Base-by-base conservation (phyloP, 2,797 vertebrate species). In the Lemur catta region DNA sequence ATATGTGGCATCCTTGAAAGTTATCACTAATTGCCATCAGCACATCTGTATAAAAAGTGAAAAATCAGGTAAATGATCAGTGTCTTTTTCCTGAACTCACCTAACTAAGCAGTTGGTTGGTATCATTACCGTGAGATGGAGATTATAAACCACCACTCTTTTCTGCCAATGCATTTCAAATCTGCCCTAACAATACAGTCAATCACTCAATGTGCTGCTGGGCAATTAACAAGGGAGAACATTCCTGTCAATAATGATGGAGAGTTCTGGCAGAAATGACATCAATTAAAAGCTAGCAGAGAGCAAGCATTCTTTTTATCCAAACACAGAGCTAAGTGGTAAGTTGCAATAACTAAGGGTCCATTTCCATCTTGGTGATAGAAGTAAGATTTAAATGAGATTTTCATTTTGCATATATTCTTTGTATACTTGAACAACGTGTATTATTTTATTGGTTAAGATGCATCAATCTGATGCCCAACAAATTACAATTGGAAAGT, bases 191-290 rank as follows among this genome's bases (percentile, higher is more conserved):
- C 28, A 41, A 95, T 33, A 72, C 46, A 61, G 57, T 84, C 84
- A 65, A 28, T 95, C 76, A 88, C 94, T 96, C 59, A 50, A 18
- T 82, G 84, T 97, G 84, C 10, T 95, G 3, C 65, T 94, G 67
- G 79, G 82, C 12, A 93, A 57, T 95, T 72, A 98, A 92, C 89
- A 95, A 95, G 22, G 59, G 15, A 96, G 93, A 75, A 57, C 57
- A 91, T 87, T 93, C 86, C 50, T 96, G 78, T 93, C 92, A 96
- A 76, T 91, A 87, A 69, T 41, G 69, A 81, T 84, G 74, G 67
- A 74, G 50, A 9, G 0, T 2, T 90, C 93, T 84, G 90, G 52
- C n/a, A 97, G 75, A 97, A 97, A 94, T 55, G 3, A 38, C 93
- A 75, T 95, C 65, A 93, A 41, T 96, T 94, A 63, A 96, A 72